Percentiles rank a stretch among this genome's conserved stretches.
These are phyloP conservation scores for Monopis laevigella DNA, from an alignment of 2,888 invertebrate species.

Conservation along the genomic window DNA sequence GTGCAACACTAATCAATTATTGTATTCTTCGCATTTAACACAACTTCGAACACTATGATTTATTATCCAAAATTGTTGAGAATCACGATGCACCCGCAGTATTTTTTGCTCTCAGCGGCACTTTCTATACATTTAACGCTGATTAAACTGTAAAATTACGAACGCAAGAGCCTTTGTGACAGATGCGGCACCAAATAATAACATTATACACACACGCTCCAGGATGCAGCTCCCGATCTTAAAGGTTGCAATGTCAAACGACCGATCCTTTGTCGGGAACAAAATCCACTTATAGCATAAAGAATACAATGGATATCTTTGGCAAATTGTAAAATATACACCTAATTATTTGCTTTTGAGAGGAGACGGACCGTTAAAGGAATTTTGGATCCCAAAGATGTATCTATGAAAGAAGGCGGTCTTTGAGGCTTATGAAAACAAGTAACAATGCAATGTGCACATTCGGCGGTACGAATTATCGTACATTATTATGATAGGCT, in stretches of 20 bases:
- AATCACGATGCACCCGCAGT: conserved; percentile 13
- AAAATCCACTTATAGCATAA: conserved; percentile 61
- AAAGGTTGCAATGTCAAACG: conserved; percentile 50
- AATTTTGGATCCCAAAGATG: conserved; percentile 33
- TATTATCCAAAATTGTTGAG: conserved; percentile 46
- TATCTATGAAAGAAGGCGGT: conserved; percentile 40
- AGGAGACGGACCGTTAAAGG: conserved; percentile 43
- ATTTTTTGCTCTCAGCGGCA: conserved; percentile 45
- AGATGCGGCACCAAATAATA: conserved; percentile 63
- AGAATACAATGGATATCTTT: conserved; percentile 53
- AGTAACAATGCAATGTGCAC: conserved; percentile 32
- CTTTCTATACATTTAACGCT: conserved; percentile 63
- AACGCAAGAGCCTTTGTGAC: conserved; percentile 59
- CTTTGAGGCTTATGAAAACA: conserved; percentile 61
- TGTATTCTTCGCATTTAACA: background rate
- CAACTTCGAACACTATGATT: conserved; percentile 34
- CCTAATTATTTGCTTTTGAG: conserved; percentile 59
- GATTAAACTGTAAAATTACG: conserved; percentile 67
- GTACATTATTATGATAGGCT: conserved; percentile 35
- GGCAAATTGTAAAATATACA: conserved; percentile 66
- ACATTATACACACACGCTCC: conserved; percentile 55
- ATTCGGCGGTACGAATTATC: conserved; percentile 18
- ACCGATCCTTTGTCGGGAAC: conserved; percentile 42
- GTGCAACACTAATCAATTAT: background rate
- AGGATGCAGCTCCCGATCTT: conserved; percentile 20